Conservation (phyloP, 1,140 invertebrate genomes). For the Bactericera cockerelli region DNA sequence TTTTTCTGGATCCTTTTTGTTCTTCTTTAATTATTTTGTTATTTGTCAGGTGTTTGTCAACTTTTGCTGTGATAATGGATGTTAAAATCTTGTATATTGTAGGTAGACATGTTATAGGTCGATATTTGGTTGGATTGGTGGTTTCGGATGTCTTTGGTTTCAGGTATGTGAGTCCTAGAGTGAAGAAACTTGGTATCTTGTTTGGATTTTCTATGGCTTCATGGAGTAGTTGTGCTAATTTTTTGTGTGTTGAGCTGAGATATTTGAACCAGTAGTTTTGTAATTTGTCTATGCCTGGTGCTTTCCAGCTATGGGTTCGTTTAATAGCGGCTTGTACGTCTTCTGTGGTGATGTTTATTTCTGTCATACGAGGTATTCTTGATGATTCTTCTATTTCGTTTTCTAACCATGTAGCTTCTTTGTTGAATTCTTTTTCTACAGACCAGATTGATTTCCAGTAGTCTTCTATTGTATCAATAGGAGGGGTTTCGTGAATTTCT, state of each 20-base stretch:
- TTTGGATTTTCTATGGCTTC: neutral
- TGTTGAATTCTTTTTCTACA: neutral
- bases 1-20: conserved; percentile 15
- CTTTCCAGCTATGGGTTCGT: conserved; percentile 12
- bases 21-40: conserved; percentile 18
- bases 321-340: neutral
- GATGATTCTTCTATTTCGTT: neutral
- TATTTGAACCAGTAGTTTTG: conserved; percentile 10
- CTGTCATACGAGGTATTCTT: neutral
- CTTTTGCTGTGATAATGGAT: conserved; percentile 15
- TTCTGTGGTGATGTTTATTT: neutral
- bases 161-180: neutral
- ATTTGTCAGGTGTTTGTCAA: conserved; percentile 15
- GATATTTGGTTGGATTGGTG: neutral
- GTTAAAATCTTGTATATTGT: conserved; percentile 12
- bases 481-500: neutral
- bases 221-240: neutral
- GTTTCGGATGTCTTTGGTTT: neutral
- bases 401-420: neutral
- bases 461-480: neutral
- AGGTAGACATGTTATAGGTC: conserved; percentile 2
- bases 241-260: neutral
- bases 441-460: conserved; percentile 4
- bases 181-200: neutral
- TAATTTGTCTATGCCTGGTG: neutral